phyloP scores from a whole-genome alignment of 2,888 invertebrate genomes.

The Lasioglossum vierecki region DNA sequence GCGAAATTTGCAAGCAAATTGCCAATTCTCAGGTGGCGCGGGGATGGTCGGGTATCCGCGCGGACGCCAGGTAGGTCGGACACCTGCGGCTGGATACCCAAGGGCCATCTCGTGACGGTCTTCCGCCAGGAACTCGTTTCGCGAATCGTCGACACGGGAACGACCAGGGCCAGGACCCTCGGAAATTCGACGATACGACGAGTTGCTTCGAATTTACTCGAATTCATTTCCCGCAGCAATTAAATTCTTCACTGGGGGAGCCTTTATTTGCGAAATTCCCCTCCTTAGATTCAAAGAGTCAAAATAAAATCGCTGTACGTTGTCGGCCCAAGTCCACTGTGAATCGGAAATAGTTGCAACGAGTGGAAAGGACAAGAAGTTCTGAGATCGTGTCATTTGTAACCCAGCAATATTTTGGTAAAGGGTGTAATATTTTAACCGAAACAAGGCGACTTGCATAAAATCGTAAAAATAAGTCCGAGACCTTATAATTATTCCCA shows the following conservation, averaged over 20 bases:
- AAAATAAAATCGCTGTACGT: neutral
- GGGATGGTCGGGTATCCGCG: constrained; percentile 55
- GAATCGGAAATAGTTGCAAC: neutral
- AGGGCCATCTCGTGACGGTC: constrained; percentile 54
- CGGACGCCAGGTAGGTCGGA: constrained; percentile 50
- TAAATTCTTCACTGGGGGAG: constrained; percentile 24
- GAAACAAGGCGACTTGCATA: neutral
- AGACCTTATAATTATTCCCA: neutral
- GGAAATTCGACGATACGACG: constrained; percentile 16
- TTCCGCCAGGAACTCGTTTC: constrained; percentile 53
- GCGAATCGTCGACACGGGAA: constrained; percentile 51
- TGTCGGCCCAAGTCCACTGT: neutral
- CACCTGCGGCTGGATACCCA: constrained; percentile 63
- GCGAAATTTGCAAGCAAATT: constrained; percentile 83
- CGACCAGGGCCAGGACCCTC: constrained; percentile 27
- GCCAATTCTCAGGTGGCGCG: constrained; percentile 79
- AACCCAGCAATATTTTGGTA: neutral
- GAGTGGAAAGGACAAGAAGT: too few species aligned
- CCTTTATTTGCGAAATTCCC: neutral
- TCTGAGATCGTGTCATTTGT: neutral
- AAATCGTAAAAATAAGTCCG: neutral
- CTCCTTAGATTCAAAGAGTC: neutral
- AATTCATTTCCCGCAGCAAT: constrained; percentile 31
- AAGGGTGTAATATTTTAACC: neutral
- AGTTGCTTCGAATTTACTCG: constrained; percentile 25